phyloP scores from a whole-genome alignment of 2,797 vertebrate species.

The Hemibagrus guttatus region DNA sequence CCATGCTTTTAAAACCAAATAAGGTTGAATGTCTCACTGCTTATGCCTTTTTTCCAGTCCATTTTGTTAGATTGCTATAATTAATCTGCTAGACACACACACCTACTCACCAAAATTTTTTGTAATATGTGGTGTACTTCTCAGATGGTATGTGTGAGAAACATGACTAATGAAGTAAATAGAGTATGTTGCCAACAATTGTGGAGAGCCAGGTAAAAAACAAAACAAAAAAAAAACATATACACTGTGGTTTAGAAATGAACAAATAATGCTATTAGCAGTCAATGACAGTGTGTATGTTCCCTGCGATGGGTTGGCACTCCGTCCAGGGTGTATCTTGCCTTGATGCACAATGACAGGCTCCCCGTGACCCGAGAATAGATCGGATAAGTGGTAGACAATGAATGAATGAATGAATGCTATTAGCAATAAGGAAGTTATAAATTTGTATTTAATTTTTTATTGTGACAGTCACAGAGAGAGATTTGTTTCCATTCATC shows the following conservation, averaged over 20 bases:
- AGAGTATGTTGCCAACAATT: neutral
- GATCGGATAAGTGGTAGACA: too few species aligned
- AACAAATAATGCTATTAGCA: neutral
- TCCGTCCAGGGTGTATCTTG: too few species aligned
- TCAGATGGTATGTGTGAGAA: neutral
- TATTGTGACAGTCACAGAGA: neutral
- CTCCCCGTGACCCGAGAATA: too few species aligned
- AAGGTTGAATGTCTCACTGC: neutral
- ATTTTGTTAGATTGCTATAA: neutral
- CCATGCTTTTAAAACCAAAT: neutral
- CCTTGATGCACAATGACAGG: too few species aligned
- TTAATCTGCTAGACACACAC: neutral
- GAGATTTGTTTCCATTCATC: neutral
- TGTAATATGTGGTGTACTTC: neutral
- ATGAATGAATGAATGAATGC: too few species aligned
- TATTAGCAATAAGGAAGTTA: neutral
- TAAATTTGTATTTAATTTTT: neutral
- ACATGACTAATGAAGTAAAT: slow-evolving; percentile 12
- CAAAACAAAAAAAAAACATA: too few species aligned
- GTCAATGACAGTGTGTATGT: too few species aligned
- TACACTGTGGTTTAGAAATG: neutral
- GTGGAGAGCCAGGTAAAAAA: neutral
- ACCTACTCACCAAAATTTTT: neutral
- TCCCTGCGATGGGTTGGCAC: too few species aligned
- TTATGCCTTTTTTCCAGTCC: neutral